Conservation (phyloP, 2,113 vertebrate genomes). For the Toxostoma redivivum region DNA sequence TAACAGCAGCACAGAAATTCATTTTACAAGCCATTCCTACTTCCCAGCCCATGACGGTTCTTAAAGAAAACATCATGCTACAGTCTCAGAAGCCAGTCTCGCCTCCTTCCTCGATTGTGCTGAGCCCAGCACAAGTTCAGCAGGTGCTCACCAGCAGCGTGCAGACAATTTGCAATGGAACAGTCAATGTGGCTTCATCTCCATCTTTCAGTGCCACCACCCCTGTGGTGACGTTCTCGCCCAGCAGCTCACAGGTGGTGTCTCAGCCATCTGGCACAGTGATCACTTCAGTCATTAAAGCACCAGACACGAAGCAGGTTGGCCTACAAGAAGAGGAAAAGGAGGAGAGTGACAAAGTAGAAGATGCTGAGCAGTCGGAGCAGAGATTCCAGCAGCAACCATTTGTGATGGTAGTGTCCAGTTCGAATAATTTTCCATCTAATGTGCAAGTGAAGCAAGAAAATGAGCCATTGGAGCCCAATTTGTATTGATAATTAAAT, state of each 20-base stretch:
- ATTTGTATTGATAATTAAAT: slow-evolving; percentile 49
- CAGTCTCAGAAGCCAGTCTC: slow-evolving; percentile 72
- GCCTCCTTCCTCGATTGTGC: slow-evolving; percentile 66
- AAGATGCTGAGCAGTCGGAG: slow-evolving; percentile 55
- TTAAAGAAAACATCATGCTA: slow-evolving; percentile 81
- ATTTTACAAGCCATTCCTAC: slow-evolving; percentile 84
- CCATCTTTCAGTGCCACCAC: slow-evolving; percentile 63
- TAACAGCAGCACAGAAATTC: slow-evolving; percentile 73
- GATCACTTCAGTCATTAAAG: slow-evolving; percentile 83
- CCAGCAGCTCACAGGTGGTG: slow-evolving; percentile 73
- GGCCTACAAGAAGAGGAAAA: neutral
- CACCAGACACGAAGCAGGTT: slow-evolving; percentile 74
- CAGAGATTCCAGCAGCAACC: slow-evolving; percentile 70
- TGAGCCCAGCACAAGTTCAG: slow-evolving; percentile 73
- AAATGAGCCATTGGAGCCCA: slow-evolving; percentile 68
- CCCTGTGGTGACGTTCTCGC: slow-evolving; percentile 75
- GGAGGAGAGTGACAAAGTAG: slow-evolving; percentile 37
- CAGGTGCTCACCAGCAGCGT: slow-evolving; percentile 74
- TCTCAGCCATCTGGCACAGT: slow-evolving; percentile 76
- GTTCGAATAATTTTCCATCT: slow-evolving; percentile 64
- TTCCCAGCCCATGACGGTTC: slow-evolving; percentile 78
- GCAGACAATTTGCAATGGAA: slow-evolving; percentile 76
- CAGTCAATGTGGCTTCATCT: slow-evolving; percentile 64
- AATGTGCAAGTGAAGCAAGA: slow-evolving; percentile 71
- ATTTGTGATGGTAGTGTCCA: slow-evolving; percentile 79